Conservation (phyloP, 2,888 invertebrate species). For the Mesorhabditis spiculigera region DNA sequence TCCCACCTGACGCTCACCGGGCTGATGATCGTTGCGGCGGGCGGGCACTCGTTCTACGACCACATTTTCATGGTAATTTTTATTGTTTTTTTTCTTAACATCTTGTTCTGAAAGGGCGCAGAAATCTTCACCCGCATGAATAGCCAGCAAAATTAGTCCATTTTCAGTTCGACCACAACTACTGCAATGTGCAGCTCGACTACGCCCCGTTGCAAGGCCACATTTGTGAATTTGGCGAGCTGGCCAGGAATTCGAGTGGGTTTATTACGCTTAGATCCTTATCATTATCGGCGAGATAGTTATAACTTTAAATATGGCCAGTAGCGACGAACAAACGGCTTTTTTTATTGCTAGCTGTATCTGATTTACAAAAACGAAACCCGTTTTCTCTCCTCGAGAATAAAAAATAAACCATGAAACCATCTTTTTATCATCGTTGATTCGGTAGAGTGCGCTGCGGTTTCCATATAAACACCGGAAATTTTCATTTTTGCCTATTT, state of each 20-base stretch:
- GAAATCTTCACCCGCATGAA: background rate
- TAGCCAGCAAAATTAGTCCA: no score
- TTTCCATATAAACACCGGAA: no score
- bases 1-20: constrained; percentile 83
- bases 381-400: no score
- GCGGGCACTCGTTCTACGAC: constrained; percentile 60
- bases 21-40: constrained; percentile 62
- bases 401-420: no score
- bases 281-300: background rate
- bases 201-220: constrained; percentile 35
- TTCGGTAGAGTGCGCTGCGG: no score
- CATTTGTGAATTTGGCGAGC: constrained; percentile 32
- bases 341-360: no score
- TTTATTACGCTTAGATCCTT: background rate
- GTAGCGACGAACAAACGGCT: background rate
- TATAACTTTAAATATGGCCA: background rate
- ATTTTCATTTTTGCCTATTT: no score
- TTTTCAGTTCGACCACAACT: constrained; percentile 13
- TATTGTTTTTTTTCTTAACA: background rate
- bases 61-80: constrained; percentile 44
- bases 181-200: constrained; percentile 25
- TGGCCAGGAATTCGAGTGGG: constrained; percentile 4
- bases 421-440: no score
- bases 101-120: background rate
- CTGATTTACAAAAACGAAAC: no score